Conservation (phyloP, 2,888 invertebrate genomes). For the Uropetala carovei region DNA sequence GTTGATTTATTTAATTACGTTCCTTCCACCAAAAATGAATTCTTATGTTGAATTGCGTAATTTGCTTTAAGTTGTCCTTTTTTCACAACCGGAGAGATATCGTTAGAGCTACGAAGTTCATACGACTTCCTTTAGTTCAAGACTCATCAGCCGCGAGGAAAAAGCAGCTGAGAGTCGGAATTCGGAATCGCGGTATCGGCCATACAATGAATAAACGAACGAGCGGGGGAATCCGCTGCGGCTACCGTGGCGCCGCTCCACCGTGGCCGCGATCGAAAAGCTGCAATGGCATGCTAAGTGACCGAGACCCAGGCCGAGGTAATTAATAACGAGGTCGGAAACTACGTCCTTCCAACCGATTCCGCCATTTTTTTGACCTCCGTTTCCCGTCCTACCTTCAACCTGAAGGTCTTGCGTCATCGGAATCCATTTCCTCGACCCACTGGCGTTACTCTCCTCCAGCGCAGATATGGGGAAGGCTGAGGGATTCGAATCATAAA, state of each 20-base stretch:
- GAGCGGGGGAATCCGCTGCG: background rate
- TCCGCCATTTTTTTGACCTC: no score
- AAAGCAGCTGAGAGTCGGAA: background rate
- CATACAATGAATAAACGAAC: conserved; percentile 1
- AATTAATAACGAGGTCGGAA: conserved; percentile 21
- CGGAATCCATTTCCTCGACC: background rate
- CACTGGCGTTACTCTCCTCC: background rate
- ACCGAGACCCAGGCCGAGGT: background rate
- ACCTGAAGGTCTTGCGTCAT: background rate
- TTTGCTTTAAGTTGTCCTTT: background rate
- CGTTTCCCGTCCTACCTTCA: background rate
- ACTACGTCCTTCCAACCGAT: background rate
- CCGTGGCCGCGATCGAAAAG: background rate
- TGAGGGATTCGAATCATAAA: background rate
- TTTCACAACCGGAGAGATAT: background rate
- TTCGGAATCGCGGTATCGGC: background rate
- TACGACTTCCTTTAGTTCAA: background rate
- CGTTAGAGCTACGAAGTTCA: background rate
- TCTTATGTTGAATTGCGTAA: no score
- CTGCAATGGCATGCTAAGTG: background rate
- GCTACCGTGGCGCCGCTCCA: background rate
- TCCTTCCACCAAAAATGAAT: no score
- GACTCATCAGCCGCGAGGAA: background rate
- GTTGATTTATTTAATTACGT: no score
- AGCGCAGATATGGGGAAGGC: background rate